A percentile compares a stretch with the other conserved stretches of the same genome.
Conservation (phyloP, 2,797 vertebrate genomes). For the Cetoscarus ocellatus region DNA sequence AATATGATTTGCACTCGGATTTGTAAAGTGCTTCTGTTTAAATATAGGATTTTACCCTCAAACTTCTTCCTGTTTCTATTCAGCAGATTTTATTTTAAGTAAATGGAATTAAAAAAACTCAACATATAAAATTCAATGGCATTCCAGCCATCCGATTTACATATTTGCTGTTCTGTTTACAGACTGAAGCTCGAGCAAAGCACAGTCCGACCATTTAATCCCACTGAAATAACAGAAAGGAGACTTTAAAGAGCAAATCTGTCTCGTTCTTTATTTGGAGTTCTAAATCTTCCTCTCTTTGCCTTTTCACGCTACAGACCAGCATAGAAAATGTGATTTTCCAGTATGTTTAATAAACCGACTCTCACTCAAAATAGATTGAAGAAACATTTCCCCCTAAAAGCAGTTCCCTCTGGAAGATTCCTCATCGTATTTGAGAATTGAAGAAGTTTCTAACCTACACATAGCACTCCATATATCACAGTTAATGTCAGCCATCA, state of each 20-base stretch:
- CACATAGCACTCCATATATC: slow-evolving; percentile 72
- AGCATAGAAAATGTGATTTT: slow-evolving; percentile 77
- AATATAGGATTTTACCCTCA: too few species aligned
- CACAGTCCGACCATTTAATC: slow-evolving; percentile 61
- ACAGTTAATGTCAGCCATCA: slow-evolving; percentile 72
- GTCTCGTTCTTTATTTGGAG: slow-evolving; percentile 74
- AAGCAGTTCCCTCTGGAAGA: slow-evolving; percentile 66
- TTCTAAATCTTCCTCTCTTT: slow-evolving; percentile 64
- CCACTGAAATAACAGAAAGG: slow-evolving; percentile 66
- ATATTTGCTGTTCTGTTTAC: slow-evolving; percentile 82
- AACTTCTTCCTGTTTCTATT: too few species aligned
- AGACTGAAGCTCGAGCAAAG: slow-evolving; percentile 55
- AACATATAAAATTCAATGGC: slow-evolving; percentile 37
- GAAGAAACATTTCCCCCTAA: slow-evolving; percentile 64
- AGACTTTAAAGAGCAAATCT: slow-evolving; percentile 71
- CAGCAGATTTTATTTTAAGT: slow-evolving; percentile 10
- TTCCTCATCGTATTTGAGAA: slow-evolving; percentile 56
- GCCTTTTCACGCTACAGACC: slow-evolving; percentile 61
- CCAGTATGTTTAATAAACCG: slow-evolving; percentile 77
- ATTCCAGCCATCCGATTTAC: slow-evolving; percentile 66
- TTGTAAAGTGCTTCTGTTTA: too few species aligned
- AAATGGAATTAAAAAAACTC: slow-evolving; percentile 61
- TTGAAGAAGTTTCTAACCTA: slow-evolving; percentile 53
- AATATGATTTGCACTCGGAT: too few species aligned
- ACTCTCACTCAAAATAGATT: slow-evolving; percentile 76